Base-by-base conservation (phyloP, 2,113 vertebrate species). In the Halichoeres trimaculatus region DNA sequence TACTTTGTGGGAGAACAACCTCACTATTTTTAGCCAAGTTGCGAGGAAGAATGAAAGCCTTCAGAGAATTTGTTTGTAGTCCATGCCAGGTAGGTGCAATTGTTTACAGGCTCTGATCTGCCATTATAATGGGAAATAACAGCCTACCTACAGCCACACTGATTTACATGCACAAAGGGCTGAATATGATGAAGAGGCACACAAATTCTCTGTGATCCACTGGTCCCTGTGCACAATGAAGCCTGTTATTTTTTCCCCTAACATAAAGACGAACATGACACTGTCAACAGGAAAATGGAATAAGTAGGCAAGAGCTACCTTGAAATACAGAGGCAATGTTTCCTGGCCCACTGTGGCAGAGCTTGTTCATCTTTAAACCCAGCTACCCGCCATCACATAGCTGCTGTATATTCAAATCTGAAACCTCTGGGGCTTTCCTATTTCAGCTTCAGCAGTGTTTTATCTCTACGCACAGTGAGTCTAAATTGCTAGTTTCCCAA, bases 171-270 rank as follows among this genome's bases (percentile, higher is more conserved):
- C 63, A 77, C 72, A 85, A 66, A 84, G 57, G 60, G 52, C 38
- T 58, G 56, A 65, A 70, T 75, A 78, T 81, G 74, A 79, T 75
- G 75, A 81, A 79, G 70, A 81, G 70, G 65, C 59, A 58, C 36
- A 67, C 69, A 80, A 64, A 86, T 76, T 82, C 61, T 76, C 60
- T 80, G 51, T 86, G 75, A 87, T 82, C 67, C 54, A 74, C 61
- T 64, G 34, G 57, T 76, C 57, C 66, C 50, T 1, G 16, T 72
- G 74, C 58, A 66, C 73, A 74, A 64, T 68, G 47, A 84, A 70
- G 47, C 54, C 59, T 76, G 57, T 74, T 86, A 63, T 81, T 85
- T 83, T 30, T 65, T 76, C 61, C 63, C 63, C 67, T 74, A 77
- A 35, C 70, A 79, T 63, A 78, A 79, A 81, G 59, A 70, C 69